Percentiles rank a stretch among this genome's conserved stretches.
These are phyloP conservation scores for Catotricha subobsoleta DNA, from an alignment of 2,888 invertebrate species.

Conservation along the genomic window DNA sequence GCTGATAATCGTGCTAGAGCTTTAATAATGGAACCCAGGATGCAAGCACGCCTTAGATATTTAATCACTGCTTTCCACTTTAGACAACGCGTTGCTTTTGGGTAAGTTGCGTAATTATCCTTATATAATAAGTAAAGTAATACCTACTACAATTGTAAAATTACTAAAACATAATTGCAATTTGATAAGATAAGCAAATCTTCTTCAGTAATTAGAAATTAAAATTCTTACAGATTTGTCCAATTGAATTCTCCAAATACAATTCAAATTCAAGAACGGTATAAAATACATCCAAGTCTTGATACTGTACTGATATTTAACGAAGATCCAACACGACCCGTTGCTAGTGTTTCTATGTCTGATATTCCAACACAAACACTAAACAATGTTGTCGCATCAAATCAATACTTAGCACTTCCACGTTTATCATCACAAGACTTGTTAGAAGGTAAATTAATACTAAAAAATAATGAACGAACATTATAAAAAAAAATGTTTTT, in stretches of 20 bases:
- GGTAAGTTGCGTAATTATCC: constrained; percentile 33
- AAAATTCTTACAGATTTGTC: constrained; percentile 44
- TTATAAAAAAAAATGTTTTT: neutral
- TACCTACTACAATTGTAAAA: no score
- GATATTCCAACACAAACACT: constrained; percentile 78
- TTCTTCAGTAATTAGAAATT: constrained; percentile 3
- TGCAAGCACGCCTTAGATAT: constrained; percentile 64
- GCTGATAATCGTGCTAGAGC: constrained; percentile 82
- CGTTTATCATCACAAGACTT: constrained; percentile 79
- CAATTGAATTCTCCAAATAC: constrained; percentile 42
- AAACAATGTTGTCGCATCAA: constrained; percentile 71
- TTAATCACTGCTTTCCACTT: constrained; percentile 75
- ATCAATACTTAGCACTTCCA: constrained; percentile 75
- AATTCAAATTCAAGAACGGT: constrained; percentile 43
- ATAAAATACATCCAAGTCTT: constrained; percentile 52
- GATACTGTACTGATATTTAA: constrained; percentile 79
- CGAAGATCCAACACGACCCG: constrained; percentile 62
- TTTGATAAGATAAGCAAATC: no score
- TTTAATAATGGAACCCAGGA: constrained; percentile 65
- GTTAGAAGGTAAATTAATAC: constrained; percentile 23
- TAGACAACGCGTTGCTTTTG: constrained; percentile 70
- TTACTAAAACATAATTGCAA: no score
- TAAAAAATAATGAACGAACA: neutral
- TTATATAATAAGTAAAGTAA: no score
- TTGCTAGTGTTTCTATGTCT: constrained; percentile 73